A percentile compares a stretch with the other conserved stretches of the same genome.
Conservation (phyloP, 2,113 vertebrate genomes). For the Myrmecobius fasciatus region DNA sequence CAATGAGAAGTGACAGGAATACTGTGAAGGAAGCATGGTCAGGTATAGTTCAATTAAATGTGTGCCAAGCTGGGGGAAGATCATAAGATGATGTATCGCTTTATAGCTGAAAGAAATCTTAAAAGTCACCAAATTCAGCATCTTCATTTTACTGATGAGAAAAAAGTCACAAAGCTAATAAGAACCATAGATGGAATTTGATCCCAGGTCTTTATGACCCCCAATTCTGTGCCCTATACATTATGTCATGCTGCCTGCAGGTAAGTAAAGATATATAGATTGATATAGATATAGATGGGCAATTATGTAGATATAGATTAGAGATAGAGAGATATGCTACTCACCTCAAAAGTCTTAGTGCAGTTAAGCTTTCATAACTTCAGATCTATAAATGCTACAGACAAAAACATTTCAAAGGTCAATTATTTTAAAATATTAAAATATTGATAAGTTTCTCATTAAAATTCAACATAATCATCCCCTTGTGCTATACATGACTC, state of each 20-base stretch:
- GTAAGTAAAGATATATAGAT: neutral
- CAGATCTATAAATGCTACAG: neutral
- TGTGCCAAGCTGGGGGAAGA: neutral
- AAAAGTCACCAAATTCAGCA: neutral
- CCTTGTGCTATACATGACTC: neutral
- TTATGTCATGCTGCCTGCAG: neutral
- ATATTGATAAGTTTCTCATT: neutral
- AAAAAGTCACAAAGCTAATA: neutral
- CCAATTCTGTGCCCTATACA: neutral
- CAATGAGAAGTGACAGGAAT: neutral
- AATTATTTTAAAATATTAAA: neutral
- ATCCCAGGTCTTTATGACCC: neutral
- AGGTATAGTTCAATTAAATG: neutral
- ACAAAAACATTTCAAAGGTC: neutral
- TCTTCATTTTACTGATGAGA: neutral
- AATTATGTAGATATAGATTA: neutral
- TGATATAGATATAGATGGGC: neutral
- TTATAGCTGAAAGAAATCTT: neutral
- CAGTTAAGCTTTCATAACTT: neutral
- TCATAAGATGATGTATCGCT: neutral
- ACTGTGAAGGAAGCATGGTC: neutral
- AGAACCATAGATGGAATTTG: neutral
- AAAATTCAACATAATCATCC: neutral
- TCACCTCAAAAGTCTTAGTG: neutral
- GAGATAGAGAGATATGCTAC: neutral